phyloP scores from a whole-genome alignment of 2,797 vertebrate species.

The Girardinus metallicus region DNA sequence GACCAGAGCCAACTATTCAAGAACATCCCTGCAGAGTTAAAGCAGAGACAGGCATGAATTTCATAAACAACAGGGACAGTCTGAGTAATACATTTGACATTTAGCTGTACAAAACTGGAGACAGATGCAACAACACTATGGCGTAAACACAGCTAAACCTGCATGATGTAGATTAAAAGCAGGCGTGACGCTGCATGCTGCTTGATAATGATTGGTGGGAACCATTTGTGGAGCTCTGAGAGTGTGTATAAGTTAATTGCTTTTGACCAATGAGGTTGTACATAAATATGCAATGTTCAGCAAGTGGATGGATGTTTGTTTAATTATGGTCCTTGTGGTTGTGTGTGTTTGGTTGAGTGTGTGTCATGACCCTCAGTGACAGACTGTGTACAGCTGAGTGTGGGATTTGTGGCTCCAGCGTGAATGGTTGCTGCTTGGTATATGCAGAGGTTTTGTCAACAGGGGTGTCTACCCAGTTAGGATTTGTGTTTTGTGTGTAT shows the following conservation, averaged over 20 bases:
- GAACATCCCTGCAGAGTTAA: slow-evolving; percentile 37
- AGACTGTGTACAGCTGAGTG: slow-evolving; percentile 58
- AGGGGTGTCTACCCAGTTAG: slow-evolving; percentile 31
- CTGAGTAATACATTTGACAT: slow-evolving; percentile 32
- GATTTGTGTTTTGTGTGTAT: slow-evolving; percentile 39
- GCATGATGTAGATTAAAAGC: slow-evolving; percentile 18
- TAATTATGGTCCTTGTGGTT: slow-evolving; percentile 75
- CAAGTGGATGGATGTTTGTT: slow-evolving; percentile 72
- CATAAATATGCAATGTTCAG: slow-evolving; percentile 65
- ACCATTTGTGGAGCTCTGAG: slow-evolving; percentile 18
- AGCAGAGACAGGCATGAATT: slow-evolving; percentile 35
- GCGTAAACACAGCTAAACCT: slow-evolving; percentile 23
- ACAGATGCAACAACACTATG: slow-evolving; percentile 2
- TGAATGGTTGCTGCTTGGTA: slow-evolving; percentile 38
- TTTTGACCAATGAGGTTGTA: slow-evolving; percentile 72
- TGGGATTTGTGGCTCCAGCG: slow-evolving; percentile 55
- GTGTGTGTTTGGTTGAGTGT: slow-evolving; percentile 67
- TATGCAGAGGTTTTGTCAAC: slow-evolving; percentile 57
- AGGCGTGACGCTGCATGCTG: slow-evolving; percentile 18
- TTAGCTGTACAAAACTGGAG: slow-evolving; percentile 14
- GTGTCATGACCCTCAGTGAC: slow-evolving; percentile 66
- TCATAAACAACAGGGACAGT: slow-evolving; percentile 30
- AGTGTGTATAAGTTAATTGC: slow-evolving; percentile 64
- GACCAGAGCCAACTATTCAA: slow-evolving; percentile 42
- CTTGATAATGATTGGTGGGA: slow-evolving; percentile 42